Conservation (phyloP, 2,113 vertebrate species). For the Pogonocichla stellata region DNA sequence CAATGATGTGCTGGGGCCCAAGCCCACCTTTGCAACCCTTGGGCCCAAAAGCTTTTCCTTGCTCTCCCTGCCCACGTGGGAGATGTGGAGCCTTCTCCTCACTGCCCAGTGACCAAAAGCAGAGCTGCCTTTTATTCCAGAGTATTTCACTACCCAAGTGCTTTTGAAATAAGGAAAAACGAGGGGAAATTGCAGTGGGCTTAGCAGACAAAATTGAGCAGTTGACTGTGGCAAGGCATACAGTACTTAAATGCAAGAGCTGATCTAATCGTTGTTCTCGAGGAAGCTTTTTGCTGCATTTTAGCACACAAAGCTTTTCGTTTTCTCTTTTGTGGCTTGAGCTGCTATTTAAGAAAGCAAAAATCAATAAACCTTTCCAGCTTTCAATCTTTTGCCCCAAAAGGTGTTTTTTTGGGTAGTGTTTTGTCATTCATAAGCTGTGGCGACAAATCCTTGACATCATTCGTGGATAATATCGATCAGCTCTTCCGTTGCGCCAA, state of each 20-base stretch:
- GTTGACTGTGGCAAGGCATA: slow-evolving; percentile 57
- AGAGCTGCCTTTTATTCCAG: background rate
- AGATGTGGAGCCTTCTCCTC: background rate
- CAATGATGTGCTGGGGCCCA: background rate
- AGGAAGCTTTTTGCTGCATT: slow-evolving; percentile 95
- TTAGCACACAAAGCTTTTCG: slow-evolving; percentile 94
- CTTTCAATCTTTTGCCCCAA: slow-evolving; percentile 92
- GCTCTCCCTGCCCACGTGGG: background rate
- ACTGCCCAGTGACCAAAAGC: background rate
- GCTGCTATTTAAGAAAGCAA: slow-evolving; percentile 94
- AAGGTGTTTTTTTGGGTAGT: slow-evolving; percentile 82
- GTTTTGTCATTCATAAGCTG: slow-evolving; percentile 98
- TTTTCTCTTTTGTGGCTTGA: slow-evolving; percentile 90
- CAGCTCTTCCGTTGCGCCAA: slow-evolving; percentile 88
- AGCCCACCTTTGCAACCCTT: background rate
- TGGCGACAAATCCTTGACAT: slow-evolving; percentile 98
- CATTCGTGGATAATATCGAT: slow-evolving; percentile 95
- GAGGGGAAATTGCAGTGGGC: slow-evolving; percentile 64
- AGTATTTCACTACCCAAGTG: background rate
- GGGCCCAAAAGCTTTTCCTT: background rate
- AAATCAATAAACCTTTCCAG: slow-evolving; percentile 97
- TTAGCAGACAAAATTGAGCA: slow-evolving; percentile 73
- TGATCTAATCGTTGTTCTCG: slow-evolving; percentile 89
- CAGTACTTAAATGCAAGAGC: slow-evolving; percentile 86
- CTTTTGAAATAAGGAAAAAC: slow-evolving; percentile 47